phyloP scores from a whole-genome alignment of 2,113 vertebrate genomes.

The Rissa tridactyla region DNA sequence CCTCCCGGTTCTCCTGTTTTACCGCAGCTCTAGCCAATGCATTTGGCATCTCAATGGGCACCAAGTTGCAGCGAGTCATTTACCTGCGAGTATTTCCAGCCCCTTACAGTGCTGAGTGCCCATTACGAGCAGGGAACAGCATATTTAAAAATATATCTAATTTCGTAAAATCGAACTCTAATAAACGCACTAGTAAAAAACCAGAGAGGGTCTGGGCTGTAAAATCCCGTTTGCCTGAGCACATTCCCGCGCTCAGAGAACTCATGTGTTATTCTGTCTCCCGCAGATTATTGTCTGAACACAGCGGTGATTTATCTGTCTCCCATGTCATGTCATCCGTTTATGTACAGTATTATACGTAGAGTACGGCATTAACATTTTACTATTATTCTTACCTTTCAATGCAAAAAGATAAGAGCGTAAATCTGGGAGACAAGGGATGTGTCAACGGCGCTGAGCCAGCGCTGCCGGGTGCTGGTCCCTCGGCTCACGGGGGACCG shows the following conservation, averaged over 20 bases:
- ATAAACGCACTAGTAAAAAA: rapidly evolving
- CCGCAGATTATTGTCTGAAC: not conserved
- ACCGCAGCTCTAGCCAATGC: rapidly evolving
- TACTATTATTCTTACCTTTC: conserved; percentile 59
- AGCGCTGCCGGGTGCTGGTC: not conserved
- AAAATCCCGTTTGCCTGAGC: not conserved
- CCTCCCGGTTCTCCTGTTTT: rapidly evolving
- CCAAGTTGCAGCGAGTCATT: rapidly evolving
- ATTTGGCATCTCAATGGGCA: rapidly evolving
- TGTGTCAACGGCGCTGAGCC: not conserved
- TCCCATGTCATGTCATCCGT: conserved; percentile 28
- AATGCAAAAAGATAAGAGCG: conserved; percentile 37
- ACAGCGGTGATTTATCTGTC: conserved; percentile 20
- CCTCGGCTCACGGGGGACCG: rapidly evolving
- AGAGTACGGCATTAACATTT: conserved; percentile 52
- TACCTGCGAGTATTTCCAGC: not conserved
- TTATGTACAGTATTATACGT: not conserved
- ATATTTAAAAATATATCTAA: rapidly evolving
- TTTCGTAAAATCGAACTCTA: not conserved
- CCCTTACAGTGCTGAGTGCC: rapidly evolving
- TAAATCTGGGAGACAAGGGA: conserved; percentile 46
- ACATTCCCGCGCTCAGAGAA: not conserved
- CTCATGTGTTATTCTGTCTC: not conserved
- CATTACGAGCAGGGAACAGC: not conserved
- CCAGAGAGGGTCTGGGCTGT: not conserved